These are phyloP conservation scores for Galerucella pusilla DNA, from an alignment of 2,888 invertebrate genomes.

Conservation along the genomic window DNA sequence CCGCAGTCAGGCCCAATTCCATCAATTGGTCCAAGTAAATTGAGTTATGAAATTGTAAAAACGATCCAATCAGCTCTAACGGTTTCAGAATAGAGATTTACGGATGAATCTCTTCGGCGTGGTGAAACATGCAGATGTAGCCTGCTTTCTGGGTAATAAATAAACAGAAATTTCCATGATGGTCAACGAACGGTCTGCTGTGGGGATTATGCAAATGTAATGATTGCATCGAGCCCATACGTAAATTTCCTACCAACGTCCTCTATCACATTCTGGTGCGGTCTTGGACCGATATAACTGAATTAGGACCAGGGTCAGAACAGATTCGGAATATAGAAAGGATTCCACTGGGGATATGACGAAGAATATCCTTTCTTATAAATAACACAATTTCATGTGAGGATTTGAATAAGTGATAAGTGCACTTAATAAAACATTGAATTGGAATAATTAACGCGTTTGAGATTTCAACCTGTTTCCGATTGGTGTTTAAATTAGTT, in stretches of 20 bases:
- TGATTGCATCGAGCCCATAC: conserved; percentile 59
- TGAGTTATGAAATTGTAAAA: conserved; percentile 5
- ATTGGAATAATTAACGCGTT: too few species aligned
- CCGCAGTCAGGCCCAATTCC: background rate
- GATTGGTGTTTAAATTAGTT: too few species aligned
- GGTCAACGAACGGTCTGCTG: conserved; percentile 55
- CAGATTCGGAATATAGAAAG: background rate
- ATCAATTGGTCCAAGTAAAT: background rate
- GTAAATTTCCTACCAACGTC: conserved; percentile 46
- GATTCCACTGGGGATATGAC: background rate
- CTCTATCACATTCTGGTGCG: conserved; percentile 53
- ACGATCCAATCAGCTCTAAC: conserved; percentile 6
- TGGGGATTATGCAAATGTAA: conserved; percentile 63
- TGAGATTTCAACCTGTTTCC: too few species aligned
- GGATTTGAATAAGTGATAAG: background rate
- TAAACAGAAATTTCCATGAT: conserved; percentile 60
- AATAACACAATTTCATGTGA: background rate
- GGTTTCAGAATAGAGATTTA: conserved; percentile 10
- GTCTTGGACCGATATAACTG: conserved; percentile 56
- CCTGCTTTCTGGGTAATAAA: conserved; percentile 55
- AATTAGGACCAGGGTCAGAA: conserved; percentile 47
- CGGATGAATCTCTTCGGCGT: conserved; percentile 36
- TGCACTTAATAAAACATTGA: too few species aligned
- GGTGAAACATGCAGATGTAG: conserved; percentile 47
- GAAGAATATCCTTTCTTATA: background rate